Base-by-base conservation (phyloP, 2,797 vertebrate genomes). In the Chelon labrosus region DNA sequence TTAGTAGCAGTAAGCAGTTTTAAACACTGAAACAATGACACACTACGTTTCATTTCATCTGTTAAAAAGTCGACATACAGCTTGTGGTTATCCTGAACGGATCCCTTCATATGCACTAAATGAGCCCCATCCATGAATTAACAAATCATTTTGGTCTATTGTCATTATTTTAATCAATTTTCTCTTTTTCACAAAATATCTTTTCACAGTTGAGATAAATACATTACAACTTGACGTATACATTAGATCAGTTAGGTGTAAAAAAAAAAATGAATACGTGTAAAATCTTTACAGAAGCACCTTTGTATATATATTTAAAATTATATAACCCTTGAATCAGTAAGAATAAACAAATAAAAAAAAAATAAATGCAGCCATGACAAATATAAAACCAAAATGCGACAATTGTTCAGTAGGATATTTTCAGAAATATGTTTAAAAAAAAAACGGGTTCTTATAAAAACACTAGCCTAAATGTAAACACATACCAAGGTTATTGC, bases 191-290 rank as follows among this genome's bases (percentile, higher is more conserved):
- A 92, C 87, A 87, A 89, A 83, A 72, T 80, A 78, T 75, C 31
- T 35, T 89, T 94, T 95, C 91, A 94, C 92, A 94, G 85, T 92
- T 89, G 80, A 73, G 83, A 93, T 92, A 92, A 95, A 94, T 94
- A 93, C 92, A 94, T 89, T 82, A 91, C 85, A 94, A 62, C 57
- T 63, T 84, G 90, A 89, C 27, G 77, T 84, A 85, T 87, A 90
- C 77, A 83, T 83, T 77, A 83, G 75, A 88, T 78, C 69, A 73
- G 75, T 74, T 75, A 17, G n/a, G 16, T 73, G 64, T 77, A 12
- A 14, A 44, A 53, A 66, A 80, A 8, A 41, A 73, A 72, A 54
- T 7, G 31, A 35, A 35, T 35, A 62, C 13, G 51, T 76, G 55
- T 39, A 37, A 27, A 59, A 55, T 70, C 47, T 87, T 82, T 76